Base-by-base conservation (phyloP, 2,888 invertebrate species). In the Apamea monoglypha region DNA sequence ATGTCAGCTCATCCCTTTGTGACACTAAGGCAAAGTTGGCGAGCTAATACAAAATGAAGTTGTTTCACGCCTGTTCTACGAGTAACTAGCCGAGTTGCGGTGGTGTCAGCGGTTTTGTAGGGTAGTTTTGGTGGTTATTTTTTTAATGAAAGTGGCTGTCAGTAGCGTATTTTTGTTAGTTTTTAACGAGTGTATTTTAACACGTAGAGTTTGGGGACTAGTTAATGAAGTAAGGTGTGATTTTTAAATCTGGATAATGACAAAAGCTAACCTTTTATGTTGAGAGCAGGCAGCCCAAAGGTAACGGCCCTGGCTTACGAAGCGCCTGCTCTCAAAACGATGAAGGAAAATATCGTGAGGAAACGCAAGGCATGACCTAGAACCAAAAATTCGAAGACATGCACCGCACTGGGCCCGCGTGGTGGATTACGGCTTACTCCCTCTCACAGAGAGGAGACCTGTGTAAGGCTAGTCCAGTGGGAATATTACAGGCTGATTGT, bases 41-140 rank as follows among this genome's bases (percentile, higher is more conserved):
- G 7, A 18, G 56, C 47, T 82, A 72, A 82, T 72, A 68, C 14
- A 44, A 59, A 80, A 83, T 32, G 40, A 79, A 84, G 67, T 79
- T 56, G 47, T 32, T 79, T 72, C 68, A 14, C 71, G 25, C 85
- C 29, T 18, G 32, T 8, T n/a, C 56, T 79, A n/a, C n/a, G n/a
- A n/a, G n/a, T n/a, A 79, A 56, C 84, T 18, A 84, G 71, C 25
- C 18, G 53, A 84, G 84, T 84, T 56, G 61, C 0, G 71, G 71
- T 63, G 5, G 25, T 53, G 71, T 67, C 29, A 21, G 61, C 50
- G 25, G 59, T 61, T 84, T 29, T 68, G 47, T n/a, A 14, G 2
- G 14, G 16, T 47, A 25, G 56, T 70, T 81, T 59, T 44, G 1
- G 16, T 16, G 18, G 50, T 53, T 36, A 29, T 69, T 81, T 79